Evolutionary conservation across 2,113 vertebrate species (phyloP), one percentile per base, ranked within the genome.

Genomic region (Colinus virginianus): DNA sequence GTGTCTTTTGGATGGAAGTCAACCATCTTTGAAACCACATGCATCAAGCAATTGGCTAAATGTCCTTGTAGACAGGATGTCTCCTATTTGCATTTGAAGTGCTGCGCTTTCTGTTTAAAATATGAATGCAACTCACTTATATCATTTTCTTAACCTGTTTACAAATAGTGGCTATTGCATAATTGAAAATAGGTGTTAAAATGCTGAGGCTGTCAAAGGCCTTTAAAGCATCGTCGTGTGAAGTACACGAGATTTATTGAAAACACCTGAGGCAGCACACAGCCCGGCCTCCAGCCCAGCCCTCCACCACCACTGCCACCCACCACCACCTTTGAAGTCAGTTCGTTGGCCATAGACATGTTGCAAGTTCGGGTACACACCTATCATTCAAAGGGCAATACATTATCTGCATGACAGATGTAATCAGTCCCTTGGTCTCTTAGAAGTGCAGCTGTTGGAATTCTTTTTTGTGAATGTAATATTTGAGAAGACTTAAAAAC

Each of bases 11-110:
- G 97, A 98, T 63, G 25, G 93, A 77, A 94, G 94, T 97, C 97
- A 97, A 91, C 93, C 95, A 84, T 96, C 96, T 96, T 95, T 77
- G 75, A 96, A 98, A 97, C 97, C 97, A 97, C 97, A 97, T 94
- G 96, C 94, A 98, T 97, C 97, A 96, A 96, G 96, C 96, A 97
- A 97, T 97, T 98, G 98, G 97, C 97, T 96, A 97, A 95, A 94
- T 2, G 87, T 96, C 89, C 95, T 95, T 72, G 92, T 92, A 97
- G 97, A 98, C 97, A 98, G 97, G 97, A 97, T 97, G 97, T 98
- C 97, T 98, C 96, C 94, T 93, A 97, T 97, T 98, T 98, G 95
- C 96, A 97, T 97, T 96, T 97, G 97, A 97, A 97, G 96, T 93
- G 78, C 88, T 95, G 76, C 72, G 3, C 86, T 95, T 84, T 96